These are phyloP conservation scores for Eristalinus sepulchralis DNA, from an alignment of 2,888 invertebrate species.

Conservation along the genomic window DNA sequence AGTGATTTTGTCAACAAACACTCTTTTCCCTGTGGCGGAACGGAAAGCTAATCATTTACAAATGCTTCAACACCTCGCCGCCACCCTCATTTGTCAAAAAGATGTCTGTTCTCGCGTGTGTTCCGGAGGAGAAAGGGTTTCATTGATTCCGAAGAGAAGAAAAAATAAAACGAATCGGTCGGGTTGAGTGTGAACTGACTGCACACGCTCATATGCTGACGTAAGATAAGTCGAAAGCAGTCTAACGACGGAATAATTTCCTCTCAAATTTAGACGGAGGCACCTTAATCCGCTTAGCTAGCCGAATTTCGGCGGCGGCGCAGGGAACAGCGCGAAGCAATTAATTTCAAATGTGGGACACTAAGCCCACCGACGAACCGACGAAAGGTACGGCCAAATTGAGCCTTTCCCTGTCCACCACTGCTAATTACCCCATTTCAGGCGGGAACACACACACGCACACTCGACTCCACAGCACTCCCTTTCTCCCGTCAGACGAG, in stretches of 20 bases:
- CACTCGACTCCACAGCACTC: background rate
- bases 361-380: background rate
- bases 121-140: background rate
- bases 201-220: background rate
- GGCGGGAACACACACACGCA: background rate
- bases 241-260: constrained; percentile 51
- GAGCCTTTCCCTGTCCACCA: background rate
- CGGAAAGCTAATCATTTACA: constrained; percentile 27
- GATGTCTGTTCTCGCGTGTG: background rate
- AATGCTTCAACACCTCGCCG: constrained; percentile 41
- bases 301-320: constrained; percentile 30
- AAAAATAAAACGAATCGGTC: background rate
- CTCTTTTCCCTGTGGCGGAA: background rate
- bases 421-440: constrained; percentile 23
- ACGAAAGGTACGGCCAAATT: background rate
- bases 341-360: constrained; percentile 32
- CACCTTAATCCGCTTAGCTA: constrained; percentile 51
- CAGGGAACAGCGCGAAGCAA: constrained; percentile 21
- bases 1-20: constrained; percentile 36
- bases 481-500: background rate
- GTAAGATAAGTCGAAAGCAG: constrained; percentile 23
- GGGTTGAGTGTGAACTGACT: constrained; percentile 30
- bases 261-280: constrained; percentile 26
- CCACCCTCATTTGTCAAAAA: constrained; percentile 38
- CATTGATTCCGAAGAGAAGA: background rate